These are phyloP conservation scores for Pinna nobilis DNA, from an alignment of 1,140 invertebrate species.

Conservation along the genomic window DNA sequence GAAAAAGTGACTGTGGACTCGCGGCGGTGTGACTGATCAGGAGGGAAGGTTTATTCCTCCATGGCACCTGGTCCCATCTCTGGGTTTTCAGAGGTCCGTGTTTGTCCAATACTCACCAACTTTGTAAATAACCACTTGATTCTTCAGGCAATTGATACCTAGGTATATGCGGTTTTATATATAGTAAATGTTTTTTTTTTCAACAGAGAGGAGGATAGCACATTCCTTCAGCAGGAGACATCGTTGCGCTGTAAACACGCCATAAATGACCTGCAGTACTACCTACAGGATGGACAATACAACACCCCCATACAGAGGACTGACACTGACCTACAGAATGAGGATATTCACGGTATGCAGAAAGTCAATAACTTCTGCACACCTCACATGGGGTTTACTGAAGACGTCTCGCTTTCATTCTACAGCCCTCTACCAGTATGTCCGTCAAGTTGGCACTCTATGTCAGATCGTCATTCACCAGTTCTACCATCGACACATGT, in stretches of 20 bases:
- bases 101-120: background rate
- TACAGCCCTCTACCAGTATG: slow-evolving; percentile 45
- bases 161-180: too few relatives aligned
- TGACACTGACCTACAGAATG: background rate
- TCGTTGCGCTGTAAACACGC: slow-evolving; percentile 48
- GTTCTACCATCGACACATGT: slow-evolving; percentile 64
- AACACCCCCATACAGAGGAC: slow-evolving; percentile 6
- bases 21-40: too few relatives aligned
- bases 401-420: slow-evolving; percentile 39
- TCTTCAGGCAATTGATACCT: too few relatives aligned
- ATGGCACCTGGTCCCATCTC: too few relatives aligned
- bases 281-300: slow-evolving; percentile 26
- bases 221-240: slow-evolving; percentile 63
- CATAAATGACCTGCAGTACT: slow-evolving; percentile 47
- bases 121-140: too few relatives aligned
- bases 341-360: slow-evolving; percentile 25
- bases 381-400: slow-evolving; percentile 40
- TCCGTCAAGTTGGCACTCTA: slow-evolving; percentile 62
- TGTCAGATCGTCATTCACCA: slow-evolving; percentile 61
- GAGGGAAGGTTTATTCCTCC: too few relatives aligned
- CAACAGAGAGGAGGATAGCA: slow-evolving; percentile 61
- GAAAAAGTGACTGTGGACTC: too few relatives aligned
- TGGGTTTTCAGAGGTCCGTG: too few relatives aligned
- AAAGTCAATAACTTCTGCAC: slow-evolving; percentile 40
- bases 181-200: slow-evolving; percentile 6